Percentiles rank a stretch among this genome's conserved stretches.
Evolutionary conservation across 23 tunicate species (phyloP).

Genomic region (Aplidium turbinatum): DNA sequence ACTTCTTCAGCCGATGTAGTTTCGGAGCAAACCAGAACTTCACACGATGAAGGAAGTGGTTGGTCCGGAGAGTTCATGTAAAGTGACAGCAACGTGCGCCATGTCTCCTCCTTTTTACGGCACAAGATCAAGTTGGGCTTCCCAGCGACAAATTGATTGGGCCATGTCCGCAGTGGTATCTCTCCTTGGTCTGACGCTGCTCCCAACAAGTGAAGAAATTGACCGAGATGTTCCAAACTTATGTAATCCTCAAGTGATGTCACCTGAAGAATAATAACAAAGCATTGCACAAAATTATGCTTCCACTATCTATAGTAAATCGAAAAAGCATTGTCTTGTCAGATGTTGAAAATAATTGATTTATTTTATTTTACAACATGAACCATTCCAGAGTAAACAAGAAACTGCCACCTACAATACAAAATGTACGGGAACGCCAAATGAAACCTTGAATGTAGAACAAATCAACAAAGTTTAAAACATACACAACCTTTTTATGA

Average conservation of each 20-base stretch:
- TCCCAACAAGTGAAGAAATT: not conserved
- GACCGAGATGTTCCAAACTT: conserved; percentile 24
- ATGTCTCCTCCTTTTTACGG: conserved; percentile 29
- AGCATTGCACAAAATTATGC: no score
- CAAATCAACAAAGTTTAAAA: no score
- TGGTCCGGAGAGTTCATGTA: conserved; percentile 43
- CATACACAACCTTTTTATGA: no score
- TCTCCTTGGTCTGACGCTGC: not conserved
- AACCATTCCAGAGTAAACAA: no score
- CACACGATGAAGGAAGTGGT: conserved; percentile 40
- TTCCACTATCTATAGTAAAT: no score
- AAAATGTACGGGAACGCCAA: no score
- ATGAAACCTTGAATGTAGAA: no score
- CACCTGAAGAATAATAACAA: no score
- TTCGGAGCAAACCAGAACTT: conserved; percentile 60
- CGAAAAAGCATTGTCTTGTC: no score
- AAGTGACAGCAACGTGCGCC: conserved; percentile 20
- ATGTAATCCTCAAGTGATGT: conserved; percentile 36
- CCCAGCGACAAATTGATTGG: conserved; percentile 27
- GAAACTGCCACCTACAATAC: no score
- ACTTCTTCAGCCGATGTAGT: conserved; percentile 54
- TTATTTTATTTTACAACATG: no score
- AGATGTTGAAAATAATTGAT: no score
- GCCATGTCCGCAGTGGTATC: conserved; percentile 4
- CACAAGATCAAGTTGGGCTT: conserved; percentile 50